These are phyloP conservation scores for Antennarius striatus DNA, from an alignment of 2,113 vertebrate species.

Conservation along the genomic window DNA sequence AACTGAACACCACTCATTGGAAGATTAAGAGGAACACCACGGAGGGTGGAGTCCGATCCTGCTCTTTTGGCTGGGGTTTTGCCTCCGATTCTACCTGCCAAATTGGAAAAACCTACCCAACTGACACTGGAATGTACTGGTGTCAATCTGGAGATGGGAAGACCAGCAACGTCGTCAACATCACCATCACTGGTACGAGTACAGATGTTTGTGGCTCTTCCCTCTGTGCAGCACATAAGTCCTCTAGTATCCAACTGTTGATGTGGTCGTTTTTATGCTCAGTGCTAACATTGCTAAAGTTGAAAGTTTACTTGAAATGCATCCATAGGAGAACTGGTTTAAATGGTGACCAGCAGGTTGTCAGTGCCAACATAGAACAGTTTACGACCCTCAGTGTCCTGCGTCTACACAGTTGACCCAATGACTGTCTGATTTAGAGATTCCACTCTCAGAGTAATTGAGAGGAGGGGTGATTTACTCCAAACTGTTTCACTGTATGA, in stretches of 20 bases:
- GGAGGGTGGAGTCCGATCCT: constrained; percentile 5
- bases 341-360: too few species aligned
- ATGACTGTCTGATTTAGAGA: too few species aligned
- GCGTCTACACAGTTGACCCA: too few species aligned
- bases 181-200: constrained; percentile 51
- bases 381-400: too few species aligned
- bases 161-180: constrained; percentile 30
- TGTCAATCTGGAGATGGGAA: constrained; percentile 28
- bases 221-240: too few species aligned
- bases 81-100: constrained; percentile 13
- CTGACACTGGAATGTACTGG: constrained; percentile 59
- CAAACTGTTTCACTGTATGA: too few species aligned
- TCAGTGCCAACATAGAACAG: too few species aligned
- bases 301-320: too few species aligned
- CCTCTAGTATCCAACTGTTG: too few species aligned
- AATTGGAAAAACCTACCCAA: constrained; percentile 41
- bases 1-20: constrained; percentile 34
- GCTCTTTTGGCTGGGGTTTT: constrained; percentile 47
- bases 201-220: background rate
- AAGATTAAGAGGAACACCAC: constrained; percentile 45
- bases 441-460: too few species aligned
- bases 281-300: background rate
- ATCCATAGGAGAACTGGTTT: too few species aligned
- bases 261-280: background rate
- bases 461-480: too few species aligned